A percentile compares a stretch with the other conserved stretches of the same genome.
These are phyloP conservation scores for Oscarella lobularis DNA, from an alignment of 37 sponge, comb jelly and placozoan genomes.

Conservation along the genomic window DNA sequence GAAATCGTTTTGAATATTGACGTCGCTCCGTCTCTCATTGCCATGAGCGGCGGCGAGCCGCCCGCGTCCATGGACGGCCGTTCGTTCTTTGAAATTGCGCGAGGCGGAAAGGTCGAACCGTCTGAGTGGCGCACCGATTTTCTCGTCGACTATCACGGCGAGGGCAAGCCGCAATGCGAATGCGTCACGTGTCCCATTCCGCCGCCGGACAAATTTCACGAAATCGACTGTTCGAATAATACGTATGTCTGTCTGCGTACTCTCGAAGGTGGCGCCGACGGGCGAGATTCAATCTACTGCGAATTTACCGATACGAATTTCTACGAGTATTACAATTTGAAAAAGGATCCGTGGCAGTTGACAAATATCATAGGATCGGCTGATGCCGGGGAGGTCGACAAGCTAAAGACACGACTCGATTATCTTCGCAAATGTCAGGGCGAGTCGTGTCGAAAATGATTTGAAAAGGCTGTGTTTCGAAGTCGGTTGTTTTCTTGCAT, in stretches of 20 bases:
- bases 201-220: neutral
- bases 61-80: conserved; percentile 57
- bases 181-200: neutral
- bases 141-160: conserved; percentile 67
- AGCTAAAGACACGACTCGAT: neutral
- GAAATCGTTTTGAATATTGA: conserved; percentile 64
- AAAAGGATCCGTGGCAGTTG: neutral
- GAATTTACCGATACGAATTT: neutral
- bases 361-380: neutral
- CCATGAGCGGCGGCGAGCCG: conserved; percentile 28
- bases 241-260: conserved; percentile 4
- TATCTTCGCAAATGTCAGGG: neutral
- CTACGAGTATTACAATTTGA: neutral
- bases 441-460: neutral
- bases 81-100: conserved; percentile 16
- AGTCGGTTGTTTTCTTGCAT: no score
- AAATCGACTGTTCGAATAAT: neutral
- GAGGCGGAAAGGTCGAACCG: neutral
- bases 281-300: neutral
- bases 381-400: neutral
- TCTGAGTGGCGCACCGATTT: conserved; percentile 27
- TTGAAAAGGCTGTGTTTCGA: no score
- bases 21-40: conserved; percentile 44
- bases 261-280: neutral
- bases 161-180: conserved; percentile 9